Percentiles rank a stretch among this genome's conserved stretches.
Conservation (phyloP, 2,888 invertebrate species). For the Timandra comae region DNA sequence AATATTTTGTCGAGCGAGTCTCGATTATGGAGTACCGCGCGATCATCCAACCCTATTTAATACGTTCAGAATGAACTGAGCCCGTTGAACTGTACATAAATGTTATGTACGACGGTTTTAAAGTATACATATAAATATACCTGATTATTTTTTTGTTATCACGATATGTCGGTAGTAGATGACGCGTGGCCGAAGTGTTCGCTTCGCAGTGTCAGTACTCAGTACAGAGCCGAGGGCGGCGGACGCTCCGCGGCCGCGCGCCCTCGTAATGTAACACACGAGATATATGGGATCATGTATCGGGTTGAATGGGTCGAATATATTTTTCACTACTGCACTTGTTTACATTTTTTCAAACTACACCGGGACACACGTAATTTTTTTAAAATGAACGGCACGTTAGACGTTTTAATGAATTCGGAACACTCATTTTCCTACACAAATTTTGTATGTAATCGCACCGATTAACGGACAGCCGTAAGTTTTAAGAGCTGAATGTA, state of each 20-base stretch:
- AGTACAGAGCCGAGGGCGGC: not conserved
- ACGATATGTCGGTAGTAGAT: constrained; percentile 67
- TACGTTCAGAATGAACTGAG: constrained; percentile 54
- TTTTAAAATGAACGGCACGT: constrained; percentile 60
- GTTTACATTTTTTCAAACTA: constrained; percentile 56
- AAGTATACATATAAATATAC: constrained; percentile 48
- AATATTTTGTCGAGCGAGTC: constrained; percentile 25
- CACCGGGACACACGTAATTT: constrained; percentile 56
- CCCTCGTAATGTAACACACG: constrained; percentile 25
- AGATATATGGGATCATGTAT: constrained; percentile 37
- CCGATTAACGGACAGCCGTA: constrained; percentile 65
- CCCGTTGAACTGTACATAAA: constrained; percentile 62
- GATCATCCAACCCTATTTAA: constrained; percentile 47
- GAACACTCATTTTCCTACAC: constrained; percentile 66
- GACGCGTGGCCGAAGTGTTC: constrained; percentile 50
- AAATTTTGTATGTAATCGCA: constrained; percentile 68
- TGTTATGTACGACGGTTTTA: constrained; percentile 58
- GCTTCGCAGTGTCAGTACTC: constrained; percentile 35
- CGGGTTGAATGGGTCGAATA: constrained; percentile 50
- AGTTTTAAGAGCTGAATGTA: constrained; percentile 65
- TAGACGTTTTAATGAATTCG: constrained; percentile 59
- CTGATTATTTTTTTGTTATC: constrained; percentile 64
- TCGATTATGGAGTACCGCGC: constrained; percentile 45
- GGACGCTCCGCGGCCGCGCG: constrained; percentile 1
- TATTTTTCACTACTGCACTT: constrained; percentile 65